phyloP scores from a whole-genome alignment of 2,797 vertebrate genomes.

The Sitta carolinensis region DNA sequence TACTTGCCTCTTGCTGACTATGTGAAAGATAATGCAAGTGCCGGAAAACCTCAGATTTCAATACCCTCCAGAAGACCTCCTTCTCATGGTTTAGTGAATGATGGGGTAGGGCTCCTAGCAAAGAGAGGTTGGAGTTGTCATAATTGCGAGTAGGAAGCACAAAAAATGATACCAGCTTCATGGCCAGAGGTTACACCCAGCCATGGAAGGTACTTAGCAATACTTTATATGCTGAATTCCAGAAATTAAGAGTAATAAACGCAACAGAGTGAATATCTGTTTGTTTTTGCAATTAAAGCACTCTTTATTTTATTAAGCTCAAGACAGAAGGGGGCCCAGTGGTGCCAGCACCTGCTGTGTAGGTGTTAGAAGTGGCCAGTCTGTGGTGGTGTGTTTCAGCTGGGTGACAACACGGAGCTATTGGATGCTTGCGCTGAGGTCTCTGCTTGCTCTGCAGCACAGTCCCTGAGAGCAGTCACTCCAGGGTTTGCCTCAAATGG shows the following conservation, averaged over 20 bases:
- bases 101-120: neutral
- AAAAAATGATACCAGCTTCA: neutral
- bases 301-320: neutral
- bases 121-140: neutral
- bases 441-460: neutral
- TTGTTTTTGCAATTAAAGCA: neutral
- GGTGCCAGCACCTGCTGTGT: rapidly evolving
- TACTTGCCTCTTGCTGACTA: neutral
- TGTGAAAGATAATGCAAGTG: neutral
- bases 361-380: neutral
- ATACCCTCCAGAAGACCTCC: neutral
- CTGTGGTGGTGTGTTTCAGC: neutral
- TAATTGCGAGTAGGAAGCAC: neutral
- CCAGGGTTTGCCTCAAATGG: neutral
- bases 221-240: neutral
- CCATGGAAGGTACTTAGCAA: neutral
- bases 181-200: neutral
- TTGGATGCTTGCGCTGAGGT: rapidly evolving
- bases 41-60: neutral
- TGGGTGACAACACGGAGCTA: neutral
- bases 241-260: neutral
- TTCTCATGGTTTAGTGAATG: neutral
- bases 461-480: neutral
- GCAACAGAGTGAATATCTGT: neutral
- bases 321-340: neutral